Evolutionary conservation across 2,888 invertebrate species (phyloP).

Genomic region (Trichogramma dendrolimi): DNA sequence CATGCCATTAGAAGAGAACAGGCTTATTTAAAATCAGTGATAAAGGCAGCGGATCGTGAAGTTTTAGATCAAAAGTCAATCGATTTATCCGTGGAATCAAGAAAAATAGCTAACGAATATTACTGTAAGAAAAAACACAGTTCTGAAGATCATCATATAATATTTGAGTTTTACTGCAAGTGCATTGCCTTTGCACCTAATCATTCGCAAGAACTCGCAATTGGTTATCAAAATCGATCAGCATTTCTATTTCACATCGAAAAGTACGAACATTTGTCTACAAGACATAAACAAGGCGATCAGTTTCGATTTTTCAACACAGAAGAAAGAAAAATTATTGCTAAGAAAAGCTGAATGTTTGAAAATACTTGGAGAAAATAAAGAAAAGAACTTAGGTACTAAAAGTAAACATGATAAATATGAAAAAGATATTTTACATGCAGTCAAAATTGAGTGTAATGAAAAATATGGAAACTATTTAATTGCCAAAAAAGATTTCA

Average conservation of each 20-base stretch:
- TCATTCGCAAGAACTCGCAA: slow-evolving; percentile 58
- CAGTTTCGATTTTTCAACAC: too few relatives aligned
- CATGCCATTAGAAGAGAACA: too few relatives aligned
- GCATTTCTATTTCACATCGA: slow-evolving; percentile 65
- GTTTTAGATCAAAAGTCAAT: too few relatives aligned
- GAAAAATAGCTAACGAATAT: too few relatives aligned
- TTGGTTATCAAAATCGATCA: slow-evolving; percentile 72
- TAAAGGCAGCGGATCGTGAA: too few relatives aligned
- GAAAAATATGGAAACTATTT: background rate
- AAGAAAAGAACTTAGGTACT: background rate
- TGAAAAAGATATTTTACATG: background rate
- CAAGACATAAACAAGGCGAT: too few relatives aligned
- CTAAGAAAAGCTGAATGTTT: background rate
- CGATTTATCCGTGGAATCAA: too few relatives aligned
- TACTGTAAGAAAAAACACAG: too few relatives aligned
- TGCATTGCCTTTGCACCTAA: slow-evolving; percentile 58
- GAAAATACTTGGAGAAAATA: background rate
- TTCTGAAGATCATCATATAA: too few relatives aligned
- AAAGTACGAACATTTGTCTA: slow-evolving; percentile 55
- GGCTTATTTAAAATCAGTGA: too few relatives aligned
- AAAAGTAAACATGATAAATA: background rate
- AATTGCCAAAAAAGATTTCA: background rate
- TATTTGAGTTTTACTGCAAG: too few relatives aligned
- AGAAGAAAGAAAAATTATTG: too few relatives aligned
- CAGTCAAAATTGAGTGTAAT: background rate